These are phyloP conservation scores for Australoheros facetus DNA, from an alignment of 2,797 vertebrate genomes.

Conservation along the genomic window DNA sequence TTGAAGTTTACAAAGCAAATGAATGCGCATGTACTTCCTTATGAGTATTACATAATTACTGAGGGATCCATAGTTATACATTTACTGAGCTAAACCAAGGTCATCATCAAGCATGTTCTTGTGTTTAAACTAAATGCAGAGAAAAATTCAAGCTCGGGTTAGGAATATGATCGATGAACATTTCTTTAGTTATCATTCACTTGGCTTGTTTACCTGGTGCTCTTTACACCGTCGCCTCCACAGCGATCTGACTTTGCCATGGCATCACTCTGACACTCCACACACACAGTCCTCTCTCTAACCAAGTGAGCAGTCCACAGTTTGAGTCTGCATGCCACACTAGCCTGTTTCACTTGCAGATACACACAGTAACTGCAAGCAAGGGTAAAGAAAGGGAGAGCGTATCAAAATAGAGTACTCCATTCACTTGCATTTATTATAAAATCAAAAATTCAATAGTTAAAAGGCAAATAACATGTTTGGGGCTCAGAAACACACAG, in stretches of 20 bases:
- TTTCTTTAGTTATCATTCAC: background rate
- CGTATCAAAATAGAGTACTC: background rate
- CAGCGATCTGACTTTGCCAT: slow-evolving; percentile 77
- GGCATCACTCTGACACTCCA: slow-evolving; percentile 81
- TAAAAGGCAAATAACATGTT: background rate
- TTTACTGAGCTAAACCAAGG: background rate
- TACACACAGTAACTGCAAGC: slow-evolving; percentile 83
- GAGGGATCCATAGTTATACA: background rate
- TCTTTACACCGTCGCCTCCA: slow-evolving; percentile 79
- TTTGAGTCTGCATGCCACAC: slow-evolving; percentile 74
- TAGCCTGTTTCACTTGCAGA: slow-evolving; percentile 84
- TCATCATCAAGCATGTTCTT: background rate
- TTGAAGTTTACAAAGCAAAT: background rate
- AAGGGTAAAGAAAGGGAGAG: background rate
- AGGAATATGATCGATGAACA: background rate
- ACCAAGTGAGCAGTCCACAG: slow-evolving; percentile 83
- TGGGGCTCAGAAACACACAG: background rate
- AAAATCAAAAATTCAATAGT: background rate
- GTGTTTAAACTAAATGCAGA: background rate
- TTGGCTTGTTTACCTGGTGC: slow-evolving; percentile 75
- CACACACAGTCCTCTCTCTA: slow-evolving; percentile 79
- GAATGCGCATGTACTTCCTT: background rate
- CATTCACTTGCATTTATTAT: background rate
- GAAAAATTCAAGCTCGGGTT: background rate
- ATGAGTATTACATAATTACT: background rate